Conservation (phyloP, 2,888 invertebrate species). For the Malachius bipustulatus region DNA sequence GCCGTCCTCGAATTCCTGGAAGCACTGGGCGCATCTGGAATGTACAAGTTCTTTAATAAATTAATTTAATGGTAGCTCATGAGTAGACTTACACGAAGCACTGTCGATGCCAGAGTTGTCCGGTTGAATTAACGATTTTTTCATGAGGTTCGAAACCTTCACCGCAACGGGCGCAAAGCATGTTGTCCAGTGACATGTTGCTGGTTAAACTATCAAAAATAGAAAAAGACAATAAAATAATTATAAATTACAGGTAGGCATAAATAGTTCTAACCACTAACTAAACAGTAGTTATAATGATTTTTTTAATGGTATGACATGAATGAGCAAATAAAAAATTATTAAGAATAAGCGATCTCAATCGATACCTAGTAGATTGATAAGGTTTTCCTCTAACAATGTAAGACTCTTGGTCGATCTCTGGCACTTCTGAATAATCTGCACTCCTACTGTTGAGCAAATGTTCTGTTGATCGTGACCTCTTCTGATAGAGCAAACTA, state of each 20-base stretch:
- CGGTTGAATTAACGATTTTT: slow-evolving; percentile 97
- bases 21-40: slow-evolving; percentile 92
- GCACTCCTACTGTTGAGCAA: no score
- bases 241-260: not conserved
- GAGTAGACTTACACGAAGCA: slow-evolving; percentile 86
- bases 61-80: slow-evolving; percentile 4
- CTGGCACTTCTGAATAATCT: no score
- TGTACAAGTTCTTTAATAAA: no score
- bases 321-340: no score
- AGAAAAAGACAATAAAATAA: no score
- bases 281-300: not conserved
- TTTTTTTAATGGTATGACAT: no score
- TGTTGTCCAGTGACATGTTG: slow-evolving; percentile 77
- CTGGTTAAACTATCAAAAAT: slow-evolving; percentile 37
- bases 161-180: slow-evolving; percentile 90
- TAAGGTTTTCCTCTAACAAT: no score
- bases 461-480: slow-evolving; percentile 26
- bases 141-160: slow-evolving; percentile 95
- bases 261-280: not conserved
- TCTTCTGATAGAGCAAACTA: slow-evolving; percentile 27
- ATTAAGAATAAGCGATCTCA: no score
- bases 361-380: no score
- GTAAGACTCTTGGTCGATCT: no score
- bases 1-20: slow-evolving; percentile 94
- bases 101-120: slow-evolving; percentile 96